A percentile compares a stretch with the other conserved stretches of the same genome.
Conservation (phyloP, 2,888 invertebrate genomes). For the Caenorhabditis japonica region DNA sequence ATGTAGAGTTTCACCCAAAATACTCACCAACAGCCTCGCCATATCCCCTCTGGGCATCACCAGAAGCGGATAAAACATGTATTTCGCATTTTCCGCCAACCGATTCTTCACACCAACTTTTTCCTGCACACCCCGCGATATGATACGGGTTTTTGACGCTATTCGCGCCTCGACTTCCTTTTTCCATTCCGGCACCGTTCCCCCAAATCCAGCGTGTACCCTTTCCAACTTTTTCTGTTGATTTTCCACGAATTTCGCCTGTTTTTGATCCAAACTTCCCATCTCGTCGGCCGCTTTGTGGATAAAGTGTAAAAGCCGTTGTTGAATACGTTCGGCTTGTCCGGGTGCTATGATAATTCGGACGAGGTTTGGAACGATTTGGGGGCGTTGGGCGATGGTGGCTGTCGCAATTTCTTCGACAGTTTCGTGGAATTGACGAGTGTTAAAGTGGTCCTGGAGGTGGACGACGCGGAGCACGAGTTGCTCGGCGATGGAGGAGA, state of each 20-base stretch:
- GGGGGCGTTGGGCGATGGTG: conserved; percentile 13
- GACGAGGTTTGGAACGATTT: conserved; percentile 26
- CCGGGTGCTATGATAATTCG: conserved; percentile 4
- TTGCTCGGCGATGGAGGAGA: conserved; percentile 23
- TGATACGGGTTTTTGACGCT: conserved; percentile 12
- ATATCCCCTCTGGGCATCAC: conserved; percentile 25
- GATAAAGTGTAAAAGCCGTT: conserved; percentile 28
- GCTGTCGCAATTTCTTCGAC: conserved; percentile 3
- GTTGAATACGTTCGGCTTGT: conserved; percentile 15
- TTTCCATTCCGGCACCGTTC: too few species aligned
- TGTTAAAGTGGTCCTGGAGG: conserved; percentile 46
- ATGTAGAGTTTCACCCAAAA: background rate
- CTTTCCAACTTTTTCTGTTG: background rate
- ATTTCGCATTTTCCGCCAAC: conserved; percentile 10
- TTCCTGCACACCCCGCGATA: background rate
- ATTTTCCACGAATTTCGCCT: background rate
- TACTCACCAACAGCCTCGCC: conserved; percentile 29
- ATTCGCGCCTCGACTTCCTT: background rate
- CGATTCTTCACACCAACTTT: conserved; percentile 20
- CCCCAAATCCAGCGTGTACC: background rate
- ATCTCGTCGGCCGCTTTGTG: conserved; percentile 45
- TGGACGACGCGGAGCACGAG: conserved; percentile 27
- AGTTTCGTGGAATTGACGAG: conserved; percentile 38
- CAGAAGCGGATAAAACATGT: conserved; percentile 45
- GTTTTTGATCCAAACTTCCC: conserved; percentile 15